A percentile compares a stretch with the other conserved stretches of the same genome.
Evolutionary conservation across 2,888 invertebrate species (phyloP).

Genomic region (Entomobrya multifasciata): DNA sequence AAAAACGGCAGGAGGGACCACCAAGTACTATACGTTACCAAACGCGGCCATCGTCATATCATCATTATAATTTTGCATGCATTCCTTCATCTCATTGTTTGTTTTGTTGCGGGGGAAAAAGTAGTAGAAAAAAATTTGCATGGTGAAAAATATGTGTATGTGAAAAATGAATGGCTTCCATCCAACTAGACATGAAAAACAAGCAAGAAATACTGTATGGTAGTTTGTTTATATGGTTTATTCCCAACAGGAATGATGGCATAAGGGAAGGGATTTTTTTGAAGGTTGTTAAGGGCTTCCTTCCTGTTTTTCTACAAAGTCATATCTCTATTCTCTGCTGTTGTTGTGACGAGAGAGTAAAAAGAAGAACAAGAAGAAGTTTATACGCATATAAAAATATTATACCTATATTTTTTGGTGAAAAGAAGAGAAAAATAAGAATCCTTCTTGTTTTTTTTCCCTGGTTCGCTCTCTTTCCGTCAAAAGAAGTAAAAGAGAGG

Average conservation of each 20-base stretch:
- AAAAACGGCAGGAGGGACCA: conserved; percentile 47
- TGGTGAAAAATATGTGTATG: background rate
- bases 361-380: too few relatives aligned
- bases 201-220: background rate
- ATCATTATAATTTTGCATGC: conserved; percentile 38
- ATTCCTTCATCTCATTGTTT: conserved; percentile 4
- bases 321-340: background rate
- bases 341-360: background rate
- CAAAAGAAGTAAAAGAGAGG: conserved; percentile 6
- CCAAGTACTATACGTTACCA: background rate
- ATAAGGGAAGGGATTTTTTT: conserved; percentile 31
- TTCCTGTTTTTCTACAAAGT: conserved; percentile 36
- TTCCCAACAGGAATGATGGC: conserved; percentile 42
- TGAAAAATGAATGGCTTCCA: background rate
- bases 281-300: conserved; percentile 54
- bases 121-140: conserved; percentile 40
- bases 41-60: background rate
- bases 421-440: background rate
- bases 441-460: conserved; percentile 30
- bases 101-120: background rate
- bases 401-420: background rate
- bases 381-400: too few relatives aligned
- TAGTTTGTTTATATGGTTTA: conserved; percentile 30
- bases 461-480: background rate
- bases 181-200: background rate